phyloP scores from a whole-genome alignment of 2,113 vertebrate species.

The Heptranchias perlo region DNA sequence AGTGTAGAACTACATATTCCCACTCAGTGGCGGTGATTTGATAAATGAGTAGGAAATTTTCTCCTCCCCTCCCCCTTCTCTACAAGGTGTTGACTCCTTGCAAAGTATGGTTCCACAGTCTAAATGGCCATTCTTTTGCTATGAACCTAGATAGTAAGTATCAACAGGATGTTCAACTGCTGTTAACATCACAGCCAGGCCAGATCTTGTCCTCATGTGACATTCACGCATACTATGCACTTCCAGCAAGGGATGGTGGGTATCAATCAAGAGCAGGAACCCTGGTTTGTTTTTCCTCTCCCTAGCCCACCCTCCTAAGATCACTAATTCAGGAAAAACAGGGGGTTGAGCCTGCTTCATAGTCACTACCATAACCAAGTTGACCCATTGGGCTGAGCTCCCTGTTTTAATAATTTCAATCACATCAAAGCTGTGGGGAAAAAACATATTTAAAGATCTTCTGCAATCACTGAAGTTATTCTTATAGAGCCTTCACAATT shows the following conservation, averaged over 20 bases:
- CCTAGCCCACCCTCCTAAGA: not conserved
- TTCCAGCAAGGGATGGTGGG: not conserved
- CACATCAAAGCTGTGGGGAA: not conserved
- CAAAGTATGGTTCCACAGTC: not conserved
- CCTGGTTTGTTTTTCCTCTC: not conserved
- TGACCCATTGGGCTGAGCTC: not conserved
- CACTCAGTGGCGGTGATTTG: not conserved
- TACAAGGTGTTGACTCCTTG: not conserved
- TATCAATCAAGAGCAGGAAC: not conserved
- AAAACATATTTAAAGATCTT: not conserved
- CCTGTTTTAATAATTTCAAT: not conserved
- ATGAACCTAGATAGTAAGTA: not conserved
- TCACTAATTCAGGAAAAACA: not conserved
- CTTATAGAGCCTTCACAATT: not conserved
- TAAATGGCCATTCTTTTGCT: not conserved
- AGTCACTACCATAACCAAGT: not conserved
- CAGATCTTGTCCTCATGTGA: not conserved
- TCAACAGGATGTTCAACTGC: not conserved
- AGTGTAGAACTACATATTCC: not conserved
- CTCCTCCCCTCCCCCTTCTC: not conserved
- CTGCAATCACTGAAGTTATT: not conserved
- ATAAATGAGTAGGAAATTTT: not conserved
- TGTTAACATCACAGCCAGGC: not conserved
- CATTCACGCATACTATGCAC: not conserved
- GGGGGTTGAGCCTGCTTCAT: not conserved